phyloP scores from a whole-genome alignment of 2,888 invertebrate species.

The Tetragnatha montana region DNA sequence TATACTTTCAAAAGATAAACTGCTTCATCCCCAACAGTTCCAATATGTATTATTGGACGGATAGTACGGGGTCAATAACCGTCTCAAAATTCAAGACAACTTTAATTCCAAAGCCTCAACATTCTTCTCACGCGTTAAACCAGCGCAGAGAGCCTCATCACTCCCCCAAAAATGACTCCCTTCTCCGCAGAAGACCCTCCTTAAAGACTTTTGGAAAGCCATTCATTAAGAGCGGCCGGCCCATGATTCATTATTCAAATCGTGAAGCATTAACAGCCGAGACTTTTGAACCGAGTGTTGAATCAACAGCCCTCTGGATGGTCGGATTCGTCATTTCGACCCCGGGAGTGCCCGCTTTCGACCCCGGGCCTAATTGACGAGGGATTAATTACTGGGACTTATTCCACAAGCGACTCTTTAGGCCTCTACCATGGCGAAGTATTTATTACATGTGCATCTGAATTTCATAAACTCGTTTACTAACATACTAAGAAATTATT shows the following conservation, averaged over 20 bases:
- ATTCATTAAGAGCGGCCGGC: conserved; percentile 39
- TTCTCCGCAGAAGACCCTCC: no score
- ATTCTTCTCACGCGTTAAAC: neutral
- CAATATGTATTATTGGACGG: no score
- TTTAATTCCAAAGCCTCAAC: no score
- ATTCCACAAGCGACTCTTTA: neutral
- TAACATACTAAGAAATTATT: no score
- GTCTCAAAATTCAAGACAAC: no score
- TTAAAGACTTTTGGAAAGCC: conserved; percentile 1
- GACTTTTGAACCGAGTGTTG: conserved; percentile 51
- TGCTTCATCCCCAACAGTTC: no score
- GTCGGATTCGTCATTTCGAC: conserved; percentile 53
- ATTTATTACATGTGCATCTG: no score
- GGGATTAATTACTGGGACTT: conserved; percentile 59
- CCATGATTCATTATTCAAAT: conserved; percentile 63
- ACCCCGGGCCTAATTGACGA: conserved; percentile 58
- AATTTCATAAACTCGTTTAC: no score
- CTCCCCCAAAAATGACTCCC: neutral
- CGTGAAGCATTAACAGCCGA: conserved; percentile 35
- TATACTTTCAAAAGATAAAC: no score
- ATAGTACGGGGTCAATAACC: no score
- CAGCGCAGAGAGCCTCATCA: neutral
- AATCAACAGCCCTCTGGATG: conserved; percentile 50
- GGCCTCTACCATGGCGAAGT: no score
- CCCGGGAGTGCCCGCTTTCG: conserved; percentile 49